phyloP scores from a whole-genome alignment of 2,113 vertebrate species.

The Oceanodroma tethys region DNA sequence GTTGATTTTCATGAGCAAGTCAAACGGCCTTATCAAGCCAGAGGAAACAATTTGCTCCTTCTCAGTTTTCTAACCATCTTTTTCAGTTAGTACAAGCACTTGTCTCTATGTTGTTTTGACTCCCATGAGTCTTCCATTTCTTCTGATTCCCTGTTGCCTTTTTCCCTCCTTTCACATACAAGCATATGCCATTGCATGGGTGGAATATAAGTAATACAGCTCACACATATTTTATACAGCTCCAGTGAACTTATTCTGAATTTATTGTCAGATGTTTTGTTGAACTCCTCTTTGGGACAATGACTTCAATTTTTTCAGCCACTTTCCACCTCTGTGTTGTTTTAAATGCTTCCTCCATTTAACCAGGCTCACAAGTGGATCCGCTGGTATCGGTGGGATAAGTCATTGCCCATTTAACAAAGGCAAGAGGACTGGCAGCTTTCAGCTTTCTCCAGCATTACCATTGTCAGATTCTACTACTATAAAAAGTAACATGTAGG shows the following conservation, averaged over 20 bases:
- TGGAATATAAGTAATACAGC: background rate
- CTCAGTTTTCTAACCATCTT: background rate
- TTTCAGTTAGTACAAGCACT: background rate
- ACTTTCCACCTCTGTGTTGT: background rate
- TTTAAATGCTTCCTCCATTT: background rate
- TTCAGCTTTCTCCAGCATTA: background rate
- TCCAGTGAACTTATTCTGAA: background rate
- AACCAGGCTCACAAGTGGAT: background rate
- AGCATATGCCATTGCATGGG: background rate
- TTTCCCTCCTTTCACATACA: background rate
- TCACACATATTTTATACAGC: background rate
- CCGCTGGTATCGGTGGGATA: background rate
- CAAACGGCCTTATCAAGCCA: background rate
- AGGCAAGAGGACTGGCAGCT: background rate
- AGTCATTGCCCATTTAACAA: background rate
- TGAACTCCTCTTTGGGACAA: background rate
- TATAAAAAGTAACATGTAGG: background rate
- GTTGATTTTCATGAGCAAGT: background rate
- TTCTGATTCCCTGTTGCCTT: background rate
- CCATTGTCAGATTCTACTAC: background rate
- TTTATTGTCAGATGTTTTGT: background rate
- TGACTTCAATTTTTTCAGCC: background rate
- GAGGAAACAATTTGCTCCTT: background rate
- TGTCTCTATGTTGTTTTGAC: background rate
- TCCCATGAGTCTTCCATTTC: background rate